phyloP scores from a whole-genome alignment of 1,140 invertebrate genomes.

The Trichonephila clavipes region DNA sequence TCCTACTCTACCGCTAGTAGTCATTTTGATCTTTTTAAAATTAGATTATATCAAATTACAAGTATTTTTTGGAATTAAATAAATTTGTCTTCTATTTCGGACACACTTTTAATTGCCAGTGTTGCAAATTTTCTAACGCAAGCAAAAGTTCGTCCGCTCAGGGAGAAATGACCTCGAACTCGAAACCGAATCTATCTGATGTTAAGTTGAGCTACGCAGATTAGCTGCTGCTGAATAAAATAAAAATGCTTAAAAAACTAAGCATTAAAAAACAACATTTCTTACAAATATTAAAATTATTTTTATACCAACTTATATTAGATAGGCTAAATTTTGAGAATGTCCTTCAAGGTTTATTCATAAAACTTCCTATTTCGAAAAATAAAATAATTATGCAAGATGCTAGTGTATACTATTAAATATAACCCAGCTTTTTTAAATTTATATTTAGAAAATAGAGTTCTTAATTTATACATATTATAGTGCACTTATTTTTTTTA shows the following conservation, averaged over 20 bases:
- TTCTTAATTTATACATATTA: neutral
- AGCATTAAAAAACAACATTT: no score
- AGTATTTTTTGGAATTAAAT: neutral
- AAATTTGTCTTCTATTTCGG: neutral
- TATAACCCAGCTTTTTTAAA: no score
- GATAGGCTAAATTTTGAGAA: no score
- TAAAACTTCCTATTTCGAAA: no score
- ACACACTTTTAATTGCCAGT: neutral
- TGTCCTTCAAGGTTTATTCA: no score
- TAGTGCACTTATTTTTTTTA: neutral
- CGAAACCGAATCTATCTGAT: constrained; percentile 44
- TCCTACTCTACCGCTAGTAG: constrained; percentile 59
- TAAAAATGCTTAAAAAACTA: neutral
- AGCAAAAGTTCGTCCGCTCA: neutral
- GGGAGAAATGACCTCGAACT: constrained; percentile 30
- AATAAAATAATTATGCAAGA: no score
- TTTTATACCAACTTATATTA: no score
- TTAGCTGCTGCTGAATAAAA: neutral
- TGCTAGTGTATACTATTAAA: no score
- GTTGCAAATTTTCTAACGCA: neutral
- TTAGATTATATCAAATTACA: neutral
- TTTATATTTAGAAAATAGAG: neutral
- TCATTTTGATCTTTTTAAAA: constrained; percentile 43
- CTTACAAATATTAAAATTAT: no score
- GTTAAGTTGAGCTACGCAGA: neutral